phyloP scores from a whole-genome alignment of 2,888 invertebrate genomes.

The Ypsolopha sequella region DNA sequence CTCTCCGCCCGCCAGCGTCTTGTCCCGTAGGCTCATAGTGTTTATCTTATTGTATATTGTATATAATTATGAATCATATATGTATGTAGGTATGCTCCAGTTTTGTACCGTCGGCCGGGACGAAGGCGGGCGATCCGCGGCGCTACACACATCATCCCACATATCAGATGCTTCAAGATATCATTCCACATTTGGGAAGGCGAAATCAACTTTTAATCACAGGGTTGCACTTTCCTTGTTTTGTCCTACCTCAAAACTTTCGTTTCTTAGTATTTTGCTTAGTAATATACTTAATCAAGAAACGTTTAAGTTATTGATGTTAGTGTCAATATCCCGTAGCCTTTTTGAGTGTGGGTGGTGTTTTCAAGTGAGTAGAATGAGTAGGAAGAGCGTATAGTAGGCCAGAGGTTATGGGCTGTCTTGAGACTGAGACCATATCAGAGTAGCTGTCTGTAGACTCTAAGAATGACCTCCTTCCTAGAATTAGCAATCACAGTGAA shows the following conservation, averaged over 20 bases:
- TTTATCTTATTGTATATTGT: constrained; percentile 62
- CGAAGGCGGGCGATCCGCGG: constrained; percentile 38
- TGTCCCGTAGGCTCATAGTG: constrained; percentile 50
- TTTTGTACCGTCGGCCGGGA: constrained; percentile 49
- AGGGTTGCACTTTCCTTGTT: background rate
- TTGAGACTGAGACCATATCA: constrained; percentile 71
- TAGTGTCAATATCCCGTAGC: background rate
- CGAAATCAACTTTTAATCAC: background rate
- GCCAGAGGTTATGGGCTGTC: constrained; percentile 61
- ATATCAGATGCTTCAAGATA: constrained; percentile 54
- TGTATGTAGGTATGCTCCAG: constrained; percentile 55
- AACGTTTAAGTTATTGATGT: background rate
- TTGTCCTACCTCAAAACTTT: background rate
- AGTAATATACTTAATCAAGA: background rate
- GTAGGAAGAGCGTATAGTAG: constrained; percentile 64
- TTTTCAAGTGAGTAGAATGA: constrained; percentile 59
- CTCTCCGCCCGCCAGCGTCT: constrained; percentile 41
- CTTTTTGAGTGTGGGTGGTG: constrained; percentile 31
- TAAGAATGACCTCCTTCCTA: constrained; percentile 45
- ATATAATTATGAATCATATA: constrained; percentile 45
- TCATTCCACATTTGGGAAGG: background rate
- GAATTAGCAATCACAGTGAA: constrained; percentile 52
- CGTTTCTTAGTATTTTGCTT: background rate
- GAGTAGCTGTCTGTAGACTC: constrained; percentile 45
- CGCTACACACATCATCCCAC: constrained; percentile 66